Evolutionary conservation across 2,888 invertebrate species (phyloP), one percentile per base, ranked within the genome.

Genomic region (Ornithoptera alexandrae): DNA sequence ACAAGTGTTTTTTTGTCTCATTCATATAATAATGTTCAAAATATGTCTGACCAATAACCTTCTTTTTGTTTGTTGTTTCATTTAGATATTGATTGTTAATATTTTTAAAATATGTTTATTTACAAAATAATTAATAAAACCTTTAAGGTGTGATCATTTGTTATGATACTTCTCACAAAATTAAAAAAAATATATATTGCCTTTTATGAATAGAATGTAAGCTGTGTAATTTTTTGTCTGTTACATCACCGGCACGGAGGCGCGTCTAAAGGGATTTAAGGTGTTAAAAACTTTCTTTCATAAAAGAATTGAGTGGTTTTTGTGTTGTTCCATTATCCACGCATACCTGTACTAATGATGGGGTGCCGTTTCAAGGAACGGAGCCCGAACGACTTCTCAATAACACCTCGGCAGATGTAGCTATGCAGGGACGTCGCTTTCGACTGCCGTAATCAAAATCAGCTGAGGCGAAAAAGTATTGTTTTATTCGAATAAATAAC

Each of bases 281-380:
- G 71, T 71, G 73, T 82, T 79, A 84, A 82, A 82, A 82, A 82
- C 81, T 81, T 83, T 82, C 84, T 79, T 83, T 79, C 78, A 81
- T 78, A 79, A 79, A 77, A 79, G 77, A 81, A 84, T 78, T 79
- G 53, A 59, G 62, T 66, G 66, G 66, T 70, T 70, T 70, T 70
- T 70, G 57, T 80, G 81, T 83, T 69, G 70, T 74, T 74, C 73
- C 76, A 80, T 80, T 78, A 79, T 78, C 77, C 78, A 75, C 75
- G 73, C 74, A 68, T 89, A 89, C 90, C 89, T 89, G 89, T 76
- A 78, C 77, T 90, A 89, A 90, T 90, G 88, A 90, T 88, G 89
- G 89, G 88, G 85, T 83, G 79, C 76, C 71, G 74, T 76, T 79
- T 77, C 75, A 76, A 74, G 73, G 74, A 75, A 73, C 72, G 57